Evolutionary conservation across 2,113 vertebrate species (phyloP).

Genomic region (Epinephelus lanceolatus): DNA sequence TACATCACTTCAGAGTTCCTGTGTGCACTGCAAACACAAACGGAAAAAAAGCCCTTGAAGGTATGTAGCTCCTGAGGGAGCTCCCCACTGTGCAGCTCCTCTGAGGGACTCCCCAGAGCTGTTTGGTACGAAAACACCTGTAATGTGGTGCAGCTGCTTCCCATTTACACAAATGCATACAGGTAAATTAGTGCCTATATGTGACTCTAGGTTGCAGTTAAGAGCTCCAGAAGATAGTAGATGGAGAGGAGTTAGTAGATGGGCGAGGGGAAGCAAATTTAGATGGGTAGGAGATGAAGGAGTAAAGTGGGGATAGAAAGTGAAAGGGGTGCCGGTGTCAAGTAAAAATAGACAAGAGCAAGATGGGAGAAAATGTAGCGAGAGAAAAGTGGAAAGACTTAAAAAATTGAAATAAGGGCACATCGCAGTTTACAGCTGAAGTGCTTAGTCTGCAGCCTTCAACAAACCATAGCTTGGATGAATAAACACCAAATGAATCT

Average conservation of each 20-base stretch:
- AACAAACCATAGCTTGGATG: constrained; percentile 32
- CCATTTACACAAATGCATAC: neutral
- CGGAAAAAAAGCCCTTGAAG: too few relatives aligned
- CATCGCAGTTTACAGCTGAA: constrained; percentile 3
- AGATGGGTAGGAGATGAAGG: neutral
- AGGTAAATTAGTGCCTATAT: too few relatives aligned
- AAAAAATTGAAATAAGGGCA: neutral
- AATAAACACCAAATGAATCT: constrained; percentile 37
- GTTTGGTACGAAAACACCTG: too few relatives aligned
- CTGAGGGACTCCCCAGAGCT: too few relatives aligned
- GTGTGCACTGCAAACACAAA: too few relatives aligned
- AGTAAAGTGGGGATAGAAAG: neutral
- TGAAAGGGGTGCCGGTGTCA: neutral
- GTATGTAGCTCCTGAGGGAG: too few relatives aligned
- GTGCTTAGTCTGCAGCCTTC: constrained; percentile 14
- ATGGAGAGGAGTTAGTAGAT: neutral
- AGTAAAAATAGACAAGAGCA: constrained; percentile 2
- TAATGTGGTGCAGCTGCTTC: neutral
- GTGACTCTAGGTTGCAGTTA: neutral
- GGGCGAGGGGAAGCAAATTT: neutral
- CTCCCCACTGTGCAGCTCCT: too few relatives aligned
- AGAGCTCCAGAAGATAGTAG: neutral
- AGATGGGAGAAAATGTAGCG: neutral
- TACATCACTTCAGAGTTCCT: too few relatives aligned
- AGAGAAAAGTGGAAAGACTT: neutral